Evolutionary conservation across 1,140 invertebrate genomes (phyloP), one percentile per base, ranked within the genome.

Genomic region (Lethocerus indicus): DNA sequence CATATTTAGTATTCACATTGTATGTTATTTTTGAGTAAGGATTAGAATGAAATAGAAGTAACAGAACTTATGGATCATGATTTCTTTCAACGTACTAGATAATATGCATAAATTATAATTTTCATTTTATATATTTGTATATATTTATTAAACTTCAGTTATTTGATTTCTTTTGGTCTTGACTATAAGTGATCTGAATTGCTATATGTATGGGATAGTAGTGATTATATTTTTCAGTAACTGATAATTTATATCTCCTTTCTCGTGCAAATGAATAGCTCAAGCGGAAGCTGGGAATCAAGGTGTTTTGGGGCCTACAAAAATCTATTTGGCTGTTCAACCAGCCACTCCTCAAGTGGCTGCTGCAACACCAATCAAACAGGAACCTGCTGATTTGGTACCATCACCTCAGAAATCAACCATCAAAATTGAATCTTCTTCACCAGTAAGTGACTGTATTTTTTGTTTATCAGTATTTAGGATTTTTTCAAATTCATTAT

Each of bases 301-400:
- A 61, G 81, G 82, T 16, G 80, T 84, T 52, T 62, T 87, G 40
- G 83, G 83, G 14, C 83, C 85, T 4, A 83, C 83, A 5, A 87
- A 86, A 67, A 83, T 87, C 55, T 87, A 86, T 61, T 59, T 87
- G 27, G 83, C 83, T 1, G 82, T 87, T 32, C 83, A 87, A 63
- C 83, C 83, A 85, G 63, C 82, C 82, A 14, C 61, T 63, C 49
- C 28, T 52, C 21, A 57, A 51, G 24, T 45, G 56, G 51, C 51
- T 56, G 29, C 56, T 69, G 21, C 61, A 60, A 1, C 59, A 63
- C 52, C 3, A 21, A 42, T 13, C 49, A 28, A 45, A 24, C 47
- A 2, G 29, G 28, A 42, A 2, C 40, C 40, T 16, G 9, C 40
- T 24, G 16, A 16, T 20, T 5, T 37, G 4, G 36, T 25, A 9